Evolutionary conservation across 2,113 vertebrate genomes (phyloP).

Genomic region (Camarhynchus parvulus): DNA sequence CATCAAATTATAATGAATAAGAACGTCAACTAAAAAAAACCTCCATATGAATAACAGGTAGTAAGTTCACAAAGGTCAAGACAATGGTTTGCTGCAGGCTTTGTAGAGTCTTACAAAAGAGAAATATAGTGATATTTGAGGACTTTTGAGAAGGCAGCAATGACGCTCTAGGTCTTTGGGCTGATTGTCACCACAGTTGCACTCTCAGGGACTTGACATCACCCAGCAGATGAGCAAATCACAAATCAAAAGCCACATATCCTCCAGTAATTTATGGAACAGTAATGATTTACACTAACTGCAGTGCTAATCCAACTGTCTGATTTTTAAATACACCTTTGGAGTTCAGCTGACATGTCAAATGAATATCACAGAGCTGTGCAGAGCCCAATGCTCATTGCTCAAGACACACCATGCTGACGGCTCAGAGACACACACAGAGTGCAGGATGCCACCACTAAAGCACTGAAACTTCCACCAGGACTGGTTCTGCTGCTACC

Average conservation of each 20-base stretch:
- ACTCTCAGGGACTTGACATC: background rate
- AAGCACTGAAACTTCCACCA: background rate
- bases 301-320: background rate
- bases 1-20: background rate
- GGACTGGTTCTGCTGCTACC: background rate
- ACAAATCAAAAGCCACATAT: background rate
- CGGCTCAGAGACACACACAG: background rate
- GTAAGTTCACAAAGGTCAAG: background rate
- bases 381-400: background rate
- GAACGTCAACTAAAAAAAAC: background rate
- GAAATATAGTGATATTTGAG: background rate
- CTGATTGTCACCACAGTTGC: background rate
- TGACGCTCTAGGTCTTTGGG: background rate
- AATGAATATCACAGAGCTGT: background rate
- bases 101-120: background rate
- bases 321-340: background rate
- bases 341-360: background rate
- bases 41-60: background rate
- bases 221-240: background rate
- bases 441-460: background rate
- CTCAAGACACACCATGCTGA: background rate
- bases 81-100: background rate
- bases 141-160: background rate
- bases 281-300: background rate
- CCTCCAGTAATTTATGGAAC: background rate